phyloP scores from a whole-genome alignment of 35 echinoderm and acorn worm species.

The Patiria miniata region DNA sequence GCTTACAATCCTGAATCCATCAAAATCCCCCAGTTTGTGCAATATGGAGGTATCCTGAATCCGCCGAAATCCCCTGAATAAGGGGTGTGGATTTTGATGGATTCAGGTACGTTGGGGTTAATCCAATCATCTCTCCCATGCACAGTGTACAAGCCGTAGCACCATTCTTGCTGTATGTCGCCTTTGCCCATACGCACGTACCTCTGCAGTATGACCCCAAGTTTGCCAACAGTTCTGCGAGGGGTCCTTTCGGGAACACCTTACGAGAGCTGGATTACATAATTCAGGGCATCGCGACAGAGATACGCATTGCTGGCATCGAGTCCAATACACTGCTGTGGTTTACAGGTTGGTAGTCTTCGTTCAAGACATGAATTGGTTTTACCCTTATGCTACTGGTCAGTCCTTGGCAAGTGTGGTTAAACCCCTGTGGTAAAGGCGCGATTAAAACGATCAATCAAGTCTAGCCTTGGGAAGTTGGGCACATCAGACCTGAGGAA shows the following conservation, averaged over 20 bases:
- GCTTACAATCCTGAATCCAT: too few species aligned
- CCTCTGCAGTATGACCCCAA: slow-evolving; percentile 42
- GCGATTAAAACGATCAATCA: too few species aligned
- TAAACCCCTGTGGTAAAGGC: too few species aligned
- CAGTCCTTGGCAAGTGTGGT: not conserved
- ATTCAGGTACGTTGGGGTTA: too few species aligned
- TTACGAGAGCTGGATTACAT: slow-evolving; percentile 62
- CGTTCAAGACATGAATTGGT: not conserved
- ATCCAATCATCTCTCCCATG: too few species aligned
- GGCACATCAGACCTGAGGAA: too few species aligned
- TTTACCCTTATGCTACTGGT: not conserved
- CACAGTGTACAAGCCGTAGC: not conserved
- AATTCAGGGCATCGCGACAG: slow-evolving; percentile 18
- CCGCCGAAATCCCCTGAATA: too few species aligned
- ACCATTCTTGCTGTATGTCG: slow-evolving; percentile 75
- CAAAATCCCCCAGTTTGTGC: too few species aligned
- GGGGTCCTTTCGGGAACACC: slow-evolving; percentile 55
- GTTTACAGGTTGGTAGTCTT: slow-evolving; percentile 18
- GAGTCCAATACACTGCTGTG: slow-evolving; percentile 10
- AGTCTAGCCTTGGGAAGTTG: too few species aligned
- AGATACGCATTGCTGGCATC: not conserved
- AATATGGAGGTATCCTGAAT: too few species aligned
- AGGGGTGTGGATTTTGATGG: too few species aligned
- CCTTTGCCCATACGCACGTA: slow-evolving; percentile 67
- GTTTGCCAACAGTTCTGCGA: slow-evolving; percentile 33